These are phyloP conservation scores for Sebastes iracundus DNA, from an alignment of 2,797 vertebrate species.

Conservation along the genomic window DNA sequence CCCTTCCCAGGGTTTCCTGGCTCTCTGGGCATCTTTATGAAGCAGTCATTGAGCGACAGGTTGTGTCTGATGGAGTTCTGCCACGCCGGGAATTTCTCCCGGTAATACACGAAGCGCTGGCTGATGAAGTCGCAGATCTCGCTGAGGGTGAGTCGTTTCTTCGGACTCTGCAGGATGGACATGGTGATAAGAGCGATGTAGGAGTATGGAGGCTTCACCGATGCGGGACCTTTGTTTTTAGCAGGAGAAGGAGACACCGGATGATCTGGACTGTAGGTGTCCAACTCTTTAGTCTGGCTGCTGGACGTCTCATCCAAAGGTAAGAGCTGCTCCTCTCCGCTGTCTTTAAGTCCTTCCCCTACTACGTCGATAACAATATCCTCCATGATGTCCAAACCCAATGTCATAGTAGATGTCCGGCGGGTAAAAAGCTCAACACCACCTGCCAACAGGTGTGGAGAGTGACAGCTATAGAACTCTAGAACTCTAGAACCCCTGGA, in stretches of 20 bases:
- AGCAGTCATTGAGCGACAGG: constrained; percentile 88
- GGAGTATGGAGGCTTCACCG: constrained; percentile 89
- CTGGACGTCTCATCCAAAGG: constrained; percentile 54
- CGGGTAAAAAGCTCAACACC: constrained; percentile 51
- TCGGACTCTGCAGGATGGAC: constrained; percentile 91
- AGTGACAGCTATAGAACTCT: constrained; percentile 32
- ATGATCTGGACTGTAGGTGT: constrained; percentile 27
- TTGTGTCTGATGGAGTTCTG: constrained; percentile 90
- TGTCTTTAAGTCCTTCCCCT: constrained; percentile 79
- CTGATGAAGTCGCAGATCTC: constrained; percentile 94
- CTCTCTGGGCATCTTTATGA: constrained; percentile 88
- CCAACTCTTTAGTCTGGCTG: constrained; percentile 46
- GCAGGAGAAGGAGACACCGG: constrained; percentile 40
- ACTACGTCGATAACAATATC: constrained; percentile 85
- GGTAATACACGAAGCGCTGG: constrained; percentile 88
- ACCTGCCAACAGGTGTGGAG: constrained; percentile 76
- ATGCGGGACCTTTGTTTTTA: constrained; percentile 71
- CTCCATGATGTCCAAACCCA: constrained; percentile 83
- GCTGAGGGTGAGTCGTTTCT: constrained; percentile 89
- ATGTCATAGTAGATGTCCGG: constrained; percentile 80
- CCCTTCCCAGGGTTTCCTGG: constrained; percentile 92
- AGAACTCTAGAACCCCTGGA: no score
- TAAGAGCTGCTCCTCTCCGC: constrained; percentile 69
- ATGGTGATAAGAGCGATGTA: constrained; percentile 93
- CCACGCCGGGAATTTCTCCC: constrained; percentile 90